Conservation (phyloP, 35 echinoderm and acorn worm genomes). For the Anneissia japonica region DNA sequence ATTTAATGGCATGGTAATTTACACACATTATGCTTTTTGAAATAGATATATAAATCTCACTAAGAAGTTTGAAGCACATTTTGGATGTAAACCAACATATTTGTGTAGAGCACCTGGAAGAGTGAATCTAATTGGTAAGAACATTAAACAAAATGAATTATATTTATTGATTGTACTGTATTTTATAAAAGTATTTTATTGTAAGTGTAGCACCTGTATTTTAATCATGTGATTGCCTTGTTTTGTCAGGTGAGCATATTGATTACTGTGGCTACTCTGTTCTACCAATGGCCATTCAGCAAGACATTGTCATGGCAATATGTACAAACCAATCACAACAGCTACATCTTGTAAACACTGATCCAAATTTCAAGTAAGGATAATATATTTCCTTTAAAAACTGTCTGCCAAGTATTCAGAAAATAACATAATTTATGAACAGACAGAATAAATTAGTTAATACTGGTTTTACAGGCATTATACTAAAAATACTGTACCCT, state of each 20-base stretch:
- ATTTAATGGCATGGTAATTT: no score
- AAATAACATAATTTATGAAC: no score
- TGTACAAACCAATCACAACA: constrained; percentile 30
- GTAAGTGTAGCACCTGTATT: not conserved
- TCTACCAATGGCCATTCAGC: constrained; percentile 93
- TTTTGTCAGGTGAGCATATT: constrained; percentile 79
- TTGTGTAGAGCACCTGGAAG: constrained; percentile 84
- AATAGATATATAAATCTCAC: not conserved
- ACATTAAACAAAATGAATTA: no score
- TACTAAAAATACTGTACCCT: no score
- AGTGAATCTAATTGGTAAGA: constrained; percentile 95
- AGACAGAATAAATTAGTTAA: no score
- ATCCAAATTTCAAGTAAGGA: constrained; percentile 57
- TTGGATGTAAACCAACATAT: constrained; percentile 50
- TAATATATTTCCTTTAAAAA: no score
- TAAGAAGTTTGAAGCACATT: constrained; percentile 3
- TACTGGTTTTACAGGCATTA: no score
- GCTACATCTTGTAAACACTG: constrained; percentile 49
- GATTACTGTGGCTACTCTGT: constrained; percentile 98
- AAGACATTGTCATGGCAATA: constrained; percentile 86
- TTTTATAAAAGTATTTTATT: no score
- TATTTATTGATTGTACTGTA: no score
- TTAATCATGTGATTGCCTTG: not conserved
- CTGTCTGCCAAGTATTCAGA: no score
- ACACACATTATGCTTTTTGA: no score